Percentiles rank a stretch among this genome's conserved stretches.
Evolutionary conservation across 1,140 invertebrate genomes (phyloP).

Genomic region (Leptopilina clavipes): DNA sequence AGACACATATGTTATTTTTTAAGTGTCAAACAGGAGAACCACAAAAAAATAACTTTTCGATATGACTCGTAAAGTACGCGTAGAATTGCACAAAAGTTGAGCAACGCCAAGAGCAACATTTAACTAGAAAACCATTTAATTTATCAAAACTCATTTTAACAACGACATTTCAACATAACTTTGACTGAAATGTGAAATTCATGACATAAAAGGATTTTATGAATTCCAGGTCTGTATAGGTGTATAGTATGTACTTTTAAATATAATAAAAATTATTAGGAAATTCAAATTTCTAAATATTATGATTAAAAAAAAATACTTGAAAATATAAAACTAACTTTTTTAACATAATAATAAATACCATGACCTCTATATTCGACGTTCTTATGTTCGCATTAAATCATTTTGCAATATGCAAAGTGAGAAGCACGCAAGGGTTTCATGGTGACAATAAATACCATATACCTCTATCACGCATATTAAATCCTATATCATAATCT

Average conservation of each 20-base stretch:
- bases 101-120: neutral
- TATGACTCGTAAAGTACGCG: neutral
- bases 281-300: too few species aligned
- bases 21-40: neutral
- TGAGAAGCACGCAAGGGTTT: slow-evolving; percentile 18
- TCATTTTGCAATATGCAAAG: neutral
- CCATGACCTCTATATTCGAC: slow-evolving; percentile 6
- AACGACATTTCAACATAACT: neutral
- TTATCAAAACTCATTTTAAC: neutral
- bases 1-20: neutral
- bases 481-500: neutral
- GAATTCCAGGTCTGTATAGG: neutral
- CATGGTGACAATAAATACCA: neutral
- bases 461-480: slow-evolving; percentile 7
- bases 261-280: too few species aligned
- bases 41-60: neutral
- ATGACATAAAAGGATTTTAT: neutral
- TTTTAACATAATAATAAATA: slow-evolving; percentile 2
- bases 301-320: too few species aligned
- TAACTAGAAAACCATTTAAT: neutral
- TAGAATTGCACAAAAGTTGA: slow-evolving; percentile 12
- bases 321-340: neutral
- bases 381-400: slow-evolving; percentile 10
- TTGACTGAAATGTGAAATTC: neutral
- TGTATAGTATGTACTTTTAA: too few species aligned